A percentile compares a stretch with the other conserved stretches of the same genome.
These are phyloP conservation scores for Mimumesa dahlbomi DNA, from an alignment of 2,888 invertebrate species.

Conservation along the genomic window DNA sequence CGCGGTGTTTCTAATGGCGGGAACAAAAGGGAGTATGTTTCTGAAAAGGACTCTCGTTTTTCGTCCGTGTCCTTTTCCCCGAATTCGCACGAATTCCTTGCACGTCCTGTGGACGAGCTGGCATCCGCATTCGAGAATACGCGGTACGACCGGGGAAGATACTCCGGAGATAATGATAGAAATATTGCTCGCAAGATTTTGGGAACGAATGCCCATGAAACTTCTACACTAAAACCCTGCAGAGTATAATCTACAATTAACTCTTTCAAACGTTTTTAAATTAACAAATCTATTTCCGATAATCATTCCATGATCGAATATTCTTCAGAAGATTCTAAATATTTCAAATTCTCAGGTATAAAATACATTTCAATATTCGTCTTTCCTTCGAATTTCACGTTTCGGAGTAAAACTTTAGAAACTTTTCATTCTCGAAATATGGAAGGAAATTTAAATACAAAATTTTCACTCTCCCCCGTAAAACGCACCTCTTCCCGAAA, in stretches of 20 bases:
- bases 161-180: conserved; percentile 40
- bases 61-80: conserved; percentile 48
- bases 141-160: conserved; percentile 36
- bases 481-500: no score
- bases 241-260: background rate
- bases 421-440: background rate
- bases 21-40: conserved; percentile 9
- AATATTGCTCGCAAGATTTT: conserved; percentile 33
- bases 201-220: conserved; percentile 4
- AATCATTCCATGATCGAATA: background rate
- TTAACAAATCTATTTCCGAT: no score
- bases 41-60: conserved; percentile 34
- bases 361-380: background rate
- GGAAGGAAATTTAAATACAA: no score
- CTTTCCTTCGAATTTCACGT: no score
- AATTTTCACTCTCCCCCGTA: no score
- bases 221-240: background rate
- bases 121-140: conserved; percentile 54
- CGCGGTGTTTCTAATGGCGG: background rate
- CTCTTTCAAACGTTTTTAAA: background rate
- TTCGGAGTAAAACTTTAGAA: no score
- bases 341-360: background rate
- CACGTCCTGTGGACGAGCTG: conserved; percentile 57
- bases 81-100: conserved; percentile 64
- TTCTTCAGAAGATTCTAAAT: background rate